phyloP scores from a whole-genome alignment of 2,797 vertebrate genomes.

The Hippopotamyrus pictus region DNA sequence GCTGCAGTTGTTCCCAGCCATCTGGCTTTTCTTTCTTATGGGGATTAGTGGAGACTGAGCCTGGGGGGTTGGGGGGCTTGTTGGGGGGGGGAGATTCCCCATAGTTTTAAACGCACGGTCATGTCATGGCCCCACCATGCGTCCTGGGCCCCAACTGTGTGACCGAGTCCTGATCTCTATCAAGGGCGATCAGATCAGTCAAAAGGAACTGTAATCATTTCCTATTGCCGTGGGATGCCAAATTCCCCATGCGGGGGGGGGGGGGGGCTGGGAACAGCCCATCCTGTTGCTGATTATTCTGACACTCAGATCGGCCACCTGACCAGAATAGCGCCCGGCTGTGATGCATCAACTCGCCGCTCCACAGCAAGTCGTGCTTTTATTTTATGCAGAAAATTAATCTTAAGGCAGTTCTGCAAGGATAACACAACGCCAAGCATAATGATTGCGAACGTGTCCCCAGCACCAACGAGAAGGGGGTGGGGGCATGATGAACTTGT shows the following conservation, averaged over 20 bases:
- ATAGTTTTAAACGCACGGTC: slow-evolving; percentile 4
- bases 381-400: background rate
- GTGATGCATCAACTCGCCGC: background rate
- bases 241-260: slow-evolving; percentile 27
- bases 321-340: background rate
- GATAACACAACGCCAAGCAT: background rate
- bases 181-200: background rate
- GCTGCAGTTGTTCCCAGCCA: slow-evolving; percentile 70
- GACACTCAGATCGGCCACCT: background rate
- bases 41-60: slow-evolving; percentile 77
- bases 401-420: background rate
- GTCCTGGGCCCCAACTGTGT: background rate
- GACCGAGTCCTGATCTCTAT: background rate
- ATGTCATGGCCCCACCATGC: background rate
- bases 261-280: slow-evolving; percentile 33
- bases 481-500: background rate
- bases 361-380: background rate
- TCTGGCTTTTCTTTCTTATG: slow-evolving; percentile 73
- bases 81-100: slow-evolving; percentile 24
- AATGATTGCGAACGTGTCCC: background rate
- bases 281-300: background rate
- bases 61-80: slow-evolving; percentile 23
- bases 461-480: background rate
- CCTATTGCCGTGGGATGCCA: slow-evolving; percentile 37
- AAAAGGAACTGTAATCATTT: slow-evolving; percentile 35